Conservation (phyloP, 2,113 vertebrate species). For the Australoheros scitulus region DNA sequence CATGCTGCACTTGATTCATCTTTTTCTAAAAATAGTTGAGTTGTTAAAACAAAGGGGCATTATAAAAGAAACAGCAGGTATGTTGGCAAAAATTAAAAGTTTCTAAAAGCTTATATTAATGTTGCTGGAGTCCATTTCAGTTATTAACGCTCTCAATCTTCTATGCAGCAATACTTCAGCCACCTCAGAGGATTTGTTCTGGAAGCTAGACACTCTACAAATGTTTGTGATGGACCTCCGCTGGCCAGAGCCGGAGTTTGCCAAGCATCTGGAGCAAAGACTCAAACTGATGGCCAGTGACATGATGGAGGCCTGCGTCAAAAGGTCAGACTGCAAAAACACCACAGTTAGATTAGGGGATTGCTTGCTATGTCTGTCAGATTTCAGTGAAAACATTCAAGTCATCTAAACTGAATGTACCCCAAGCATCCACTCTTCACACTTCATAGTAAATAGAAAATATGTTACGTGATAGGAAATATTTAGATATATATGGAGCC, state of each 20-base stretch:
- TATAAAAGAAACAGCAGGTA: not conserved
- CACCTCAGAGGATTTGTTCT: conserved; percentile 96
- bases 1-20: not conserved
- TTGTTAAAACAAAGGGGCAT: not conserved
- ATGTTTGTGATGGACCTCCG: conserved; percentile 95
- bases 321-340: conserved; percentile 83
- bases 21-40: not conserved
- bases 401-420: too few species aligned
- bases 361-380: too few species aligned
- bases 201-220: conserved; percentile 97
- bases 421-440: too few species aligned
- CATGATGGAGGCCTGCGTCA: conserved; percentile 98
- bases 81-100: not conserved
- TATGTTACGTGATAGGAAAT: too few species aligned
- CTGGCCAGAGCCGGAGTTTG: conserved; percentile 97
- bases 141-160: not conserved
- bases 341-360: too few species aligned
- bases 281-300: conserved; percentile 98
- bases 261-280: conserved; percentile 94
- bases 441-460: too few species aligned
- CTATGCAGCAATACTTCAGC: conserved; percentile 88
- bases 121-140: not conserved
- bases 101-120: not conserved
- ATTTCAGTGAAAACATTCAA: too few species aligned
- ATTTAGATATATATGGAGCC: not conserved